Evolutionary conservation across 1,140 invertebrate genomes (phyloP).

Genomic region (Triops longicaudatus): DNA sequence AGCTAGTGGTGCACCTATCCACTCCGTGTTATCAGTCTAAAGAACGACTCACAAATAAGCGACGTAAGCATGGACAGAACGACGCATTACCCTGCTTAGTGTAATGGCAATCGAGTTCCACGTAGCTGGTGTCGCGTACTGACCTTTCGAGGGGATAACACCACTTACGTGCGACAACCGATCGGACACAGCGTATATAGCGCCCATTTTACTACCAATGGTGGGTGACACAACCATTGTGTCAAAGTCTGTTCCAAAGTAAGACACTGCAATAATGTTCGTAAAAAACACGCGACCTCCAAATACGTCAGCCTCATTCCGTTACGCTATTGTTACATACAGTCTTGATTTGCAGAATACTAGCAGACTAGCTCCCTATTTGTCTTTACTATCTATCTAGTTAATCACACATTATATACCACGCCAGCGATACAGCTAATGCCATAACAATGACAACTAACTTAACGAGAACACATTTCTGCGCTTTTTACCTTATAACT

Average conservation of each 20-base stretch:
- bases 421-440: too few relatives aligned
- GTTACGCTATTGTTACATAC: too few relatives aligned
- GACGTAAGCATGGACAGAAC: neutral
- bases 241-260: constrained; percentile 15
- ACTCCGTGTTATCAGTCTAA: constrained; percentile 26
- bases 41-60: neutral
- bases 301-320: too few relatives aligned
- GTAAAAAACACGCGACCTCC: too few relatives aligned
- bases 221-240: constrained; percentile 17
- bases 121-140: constrained; percentile 21
- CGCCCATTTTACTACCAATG: constrained; percentile 14
- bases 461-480: too few relatives aligned
- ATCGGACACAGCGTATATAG: constrained; percentile 26
- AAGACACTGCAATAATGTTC: neutral
- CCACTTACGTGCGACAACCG: constrained; percentile 18
- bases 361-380: too few relatives aligned
- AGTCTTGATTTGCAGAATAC: too few relatives aligned
- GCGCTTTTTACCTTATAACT: neutral
- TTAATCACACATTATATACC: too few relatives aligned
- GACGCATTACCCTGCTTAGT: neutral
- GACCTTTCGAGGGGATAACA: constrained; percentile 19
- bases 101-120: neutral
- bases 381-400: too few relatives aligned
- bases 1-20: neutral
- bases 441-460: too few relatives aligned